phyloP scores from a whole-genome alignment of 2,113 vertebrate genomes.

The Diadophis punctatus region DNA sequence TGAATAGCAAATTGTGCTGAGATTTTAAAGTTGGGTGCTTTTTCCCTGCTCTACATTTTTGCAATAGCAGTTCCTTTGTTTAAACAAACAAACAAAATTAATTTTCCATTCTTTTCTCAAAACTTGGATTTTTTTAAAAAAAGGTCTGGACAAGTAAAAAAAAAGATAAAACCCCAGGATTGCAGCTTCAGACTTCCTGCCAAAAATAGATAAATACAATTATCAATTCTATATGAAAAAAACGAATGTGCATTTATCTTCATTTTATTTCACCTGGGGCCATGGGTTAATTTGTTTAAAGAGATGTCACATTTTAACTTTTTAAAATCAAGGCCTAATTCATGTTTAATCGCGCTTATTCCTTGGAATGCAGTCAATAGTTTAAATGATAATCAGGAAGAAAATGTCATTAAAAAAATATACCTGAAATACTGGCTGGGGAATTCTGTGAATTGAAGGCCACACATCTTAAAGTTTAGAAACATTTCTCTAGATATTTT shows the following conservation, averaged over 20 bases:
- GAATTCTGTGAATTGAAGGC: background rate
- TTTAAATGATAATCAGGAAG: background rate
- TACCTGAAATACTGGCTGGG: background rate
- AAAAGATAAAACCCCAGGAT: background rate
- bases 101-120: background rate
- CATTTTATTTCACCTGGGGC: background rate
- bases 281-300: background rate
- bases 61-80: slow-evolving; percentile 46
- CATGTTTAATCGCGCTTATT: slow-evolving; percentile 33
- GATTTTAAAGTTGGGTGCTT: slow-evolving; percentile 56
- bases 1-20: slow-evolving; percentile 65
- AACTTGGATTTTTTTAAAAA: background rate
- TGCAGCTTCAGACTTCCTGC: background rate
- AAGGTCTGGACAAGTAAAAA: background rate
- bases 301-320: background rate
- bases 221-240: background rate
- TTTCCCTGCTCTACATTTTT: background rate
- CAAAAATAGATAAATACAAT: background rate
- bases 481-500: background rate
- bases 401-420: background rate
- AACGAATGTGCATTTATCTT: background rate
- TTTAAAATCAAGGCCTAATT: background rate
- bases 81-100: background rate
- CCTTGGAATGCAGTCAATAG: background rate
- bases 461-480: background rate